These are phyloP conservation scores for Blennius ocellaris DNA, from an alignment of 2,113 vertebrate genomes.

Conservation along the genomic window DNA sequence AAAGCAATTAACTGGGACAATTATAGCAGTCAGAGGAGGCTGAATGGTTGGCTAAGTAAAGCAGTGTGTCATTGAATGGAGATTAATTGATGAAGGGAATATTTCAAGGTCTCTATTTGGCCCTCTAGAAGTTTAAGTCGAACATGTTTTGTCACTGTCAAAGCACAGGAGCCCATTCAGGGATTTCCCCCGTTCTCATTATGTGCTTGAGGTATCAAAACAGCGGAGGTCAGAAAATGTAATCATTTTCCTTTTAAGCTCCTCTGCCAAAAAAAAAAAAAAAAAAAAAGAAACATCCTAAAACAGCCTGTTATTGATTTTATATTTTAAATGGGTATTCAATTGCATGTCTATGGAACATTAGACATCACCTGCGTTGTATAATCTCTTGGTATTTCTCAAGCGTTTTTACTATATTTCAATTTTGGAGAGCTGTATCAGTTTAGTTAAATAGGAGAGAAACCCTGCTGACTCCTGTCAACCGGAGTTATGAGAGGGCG, in stretches of 20 bases:
- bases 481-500: constrained; percentile 1
- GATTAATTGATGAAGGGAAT: constrained; percentile 87
- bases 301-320: constrained; percentile 18
- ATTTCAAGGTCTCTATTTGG: constrained; percentile 88
- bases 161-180: constrained; percentile 39
- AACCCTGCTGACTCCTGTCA: constrained; percentile 10
- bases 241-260: constrained; percentile 23
- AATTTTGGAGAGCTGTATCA: not conserved
- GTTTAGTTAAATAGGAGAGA: constrained; percentile 12
- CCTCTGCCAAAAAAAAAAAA: not conserved
- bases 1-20: constrained; percentile 91
- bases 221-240: constrained; percentile 30
- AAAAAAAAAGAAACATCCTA: constrained; percentile 24
- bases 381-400: not conserved
- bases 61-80: constrained; percentile 88
- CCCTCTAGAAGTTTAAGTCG: constrained; percentile 79
- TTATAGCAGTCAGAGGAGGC: constrained; percentile 85
- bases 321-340: constrained; percentile 1
- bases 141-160: constrained; percentile 66
- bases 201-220: constrained; percentile 51
- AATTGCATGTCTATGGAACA: constrained; percentile 6
- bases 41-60: constrained; percentile 89
- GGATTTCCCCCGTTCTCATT: constrained; percentile 49
- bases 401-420: not conserved
- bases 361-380: constrained; percentile 13